Conservation (phyloP, 2,797 vertebrate species). For the Buphagus erythrorhynchus region DNA sequence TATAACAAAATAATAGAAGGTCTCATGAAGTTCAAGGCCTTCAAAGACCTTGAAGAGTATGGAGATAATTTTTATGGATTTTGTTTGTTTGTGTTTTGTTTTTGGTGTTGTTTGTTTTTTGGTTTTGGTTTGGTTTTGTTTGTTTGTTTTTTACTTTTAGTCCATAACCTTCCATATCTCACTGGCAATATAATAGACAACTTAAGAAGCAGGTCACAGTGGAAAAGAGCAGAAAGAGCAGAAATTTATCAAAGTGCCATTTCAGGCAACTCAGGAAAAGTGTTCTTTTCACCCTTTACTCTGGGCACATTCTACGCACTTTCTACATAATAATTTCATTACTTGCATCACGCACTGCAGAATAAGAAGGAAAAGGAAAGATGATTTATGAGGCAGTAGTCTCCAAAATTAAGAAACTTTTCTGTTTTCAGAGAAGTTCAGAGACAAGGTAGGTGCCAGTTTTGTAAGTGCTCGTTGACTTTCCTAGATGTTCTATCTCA, state of each 20-base stretch:
- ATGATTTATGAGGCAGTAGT: background rate
- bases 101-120: background rate
- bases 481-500: conserved; percentile 72
- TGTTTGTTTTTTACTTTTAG: background rate
- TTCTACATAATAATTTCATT: conserved; percentile 17
- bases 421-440: background rate
- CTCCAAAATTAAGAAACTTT: background rate
- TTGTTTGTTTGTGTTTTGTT: no score
- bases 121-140: no score
- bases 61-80: background rate
- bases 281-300: background rate
- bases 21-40: background rate
- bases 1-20: background rate
- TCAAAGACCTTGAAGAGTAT: background rate
- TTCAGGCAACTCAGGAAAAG: background rate
- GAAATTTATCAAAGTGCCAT: background rate
- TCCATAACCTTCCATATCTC: background rate
- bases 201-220: background rate
- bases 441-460: conserved; percentile 31
- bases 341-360: background rate
- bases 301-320: background rate
- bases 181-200: background rate
- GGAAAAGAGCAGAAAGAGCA: background rate
- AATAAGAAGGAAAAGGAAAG: background rate
- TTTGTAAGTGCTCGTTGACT: conserved; percentile 57